Percentiles rank a stretch among this genome's conserved stretches.
Conservation (phyloP, 2,113 vertebrate genomes). For the Plecturocebus donacophilus region DNA sequence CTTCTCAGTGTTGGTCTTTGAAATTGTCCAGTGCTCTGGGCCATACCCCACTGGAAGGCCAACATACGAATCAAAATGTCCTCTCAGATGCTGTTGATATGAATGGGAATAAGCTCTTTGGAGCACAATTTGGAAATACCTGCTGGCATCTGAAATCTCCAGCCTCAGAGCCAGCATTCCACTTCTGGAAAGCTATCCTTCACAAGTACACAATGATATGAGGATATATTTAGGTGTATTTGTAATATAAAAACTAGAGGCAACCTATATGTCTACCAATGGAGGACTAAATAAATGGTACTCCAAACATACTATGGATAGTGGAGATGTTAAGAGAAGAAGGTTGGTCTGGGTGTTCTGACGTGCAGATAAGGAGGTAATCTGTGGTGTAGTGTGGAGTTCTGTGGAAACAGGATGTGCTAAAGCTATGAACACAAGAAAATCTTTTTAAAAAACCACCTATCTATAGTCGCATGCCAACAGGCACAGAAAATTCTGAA, state of each 20-base stretch:
- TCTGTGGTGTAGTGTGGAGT: background rate
- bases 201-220: background rate
- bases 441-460: background rate
- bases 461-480: background rate
- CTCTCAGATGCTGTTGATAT: background rate
- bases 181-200: background rate
- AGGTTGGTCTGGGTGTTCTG: background rate
- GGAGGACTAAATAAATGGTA: background rate
- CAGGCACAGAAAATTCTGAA: background rate
- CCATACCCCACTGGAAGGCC: background rate
- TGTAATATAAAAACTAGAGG: background rate
- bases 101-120: background rate
- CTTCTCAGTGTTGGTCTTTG: background rate
- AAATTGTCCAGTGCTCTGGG: background rate
- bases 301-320: fast-evolving
- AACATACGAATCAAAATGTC: background rate
- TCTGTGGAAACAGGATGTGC: background rate
- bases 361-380: background rate
- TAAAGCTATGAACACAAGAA: background rate
- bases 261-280: background rate
- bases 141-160: background rate
- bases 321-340: background rate
- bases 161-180: background rate
- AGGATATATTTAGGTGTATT: background rate
- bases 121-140: background rate